Conservation (phyloP, 2,888 invertebrate species). For the Cenopis cana region DNA sequence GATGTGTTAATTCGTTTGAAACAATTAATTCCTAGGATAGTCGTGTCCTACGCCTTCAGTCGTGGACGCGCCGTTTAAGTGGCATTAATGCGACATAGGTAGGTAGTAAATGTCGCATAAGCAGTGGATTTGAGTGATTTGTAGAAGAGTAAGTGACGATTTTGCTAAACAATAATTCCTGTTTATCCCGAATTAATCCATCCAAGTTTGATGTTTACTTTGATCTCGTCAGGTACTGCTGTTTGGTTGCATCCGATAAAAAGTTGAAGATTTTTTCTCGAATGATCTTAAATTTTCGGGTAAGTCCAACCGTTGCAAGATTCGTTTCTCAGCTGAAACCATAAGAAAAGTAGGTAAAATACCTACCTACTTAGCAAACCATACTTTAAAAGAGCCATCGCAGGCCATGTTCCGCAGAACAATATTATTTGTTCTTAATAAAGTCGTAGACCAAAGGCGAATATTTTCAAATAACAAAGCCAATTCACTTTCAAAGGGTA, state of each 20-base stretch:
- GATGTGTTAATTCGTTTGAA: slow-evolving; percentile 55
- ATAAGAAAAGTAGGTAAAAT: too few species aligned
- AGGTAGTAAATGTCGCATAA: neutral
- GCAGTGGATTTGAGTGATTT: neutral
- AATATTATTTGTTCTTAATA: too few species aligned
- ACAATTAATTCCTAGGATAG: slow-evolving; percentile 51
- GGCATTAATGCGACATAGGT: neutral
- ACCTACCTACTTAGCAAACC: too few species aligned
- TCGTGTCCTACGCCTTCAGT: slow-evolving; percentile 32
- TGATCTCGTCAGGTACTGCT: too few species aligned
- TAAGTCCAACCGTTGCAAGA: neutral
- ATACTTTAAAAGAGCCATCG: too few species aligned
- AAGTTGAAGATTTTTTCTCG: neutral
- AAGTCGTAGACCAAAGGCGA: neutral
- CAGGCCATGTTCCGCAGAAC: too few species aligned
- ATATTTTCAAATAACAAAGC: slow-evolving; percentile 1
- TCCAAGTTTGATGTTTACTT: too few species aligned
- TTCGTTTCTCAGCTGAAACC: neutral
- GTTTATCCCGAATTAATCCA: too few species aligned
- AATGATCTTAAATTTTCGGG: neutral
- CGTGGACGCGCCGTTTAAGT: slow-evolving; percentile 5
- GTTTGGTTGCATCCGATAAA: too few species aligned
- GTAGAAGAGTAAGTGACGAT: neutral
- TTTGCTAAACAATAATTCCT: neutral
- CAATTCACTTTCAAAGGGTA: neutral